These are phyloP conservation scores for Altica lythri DNA, from an alignment of 2,888 invertebrate genomes.

Conservation along the genomic window DNA sequence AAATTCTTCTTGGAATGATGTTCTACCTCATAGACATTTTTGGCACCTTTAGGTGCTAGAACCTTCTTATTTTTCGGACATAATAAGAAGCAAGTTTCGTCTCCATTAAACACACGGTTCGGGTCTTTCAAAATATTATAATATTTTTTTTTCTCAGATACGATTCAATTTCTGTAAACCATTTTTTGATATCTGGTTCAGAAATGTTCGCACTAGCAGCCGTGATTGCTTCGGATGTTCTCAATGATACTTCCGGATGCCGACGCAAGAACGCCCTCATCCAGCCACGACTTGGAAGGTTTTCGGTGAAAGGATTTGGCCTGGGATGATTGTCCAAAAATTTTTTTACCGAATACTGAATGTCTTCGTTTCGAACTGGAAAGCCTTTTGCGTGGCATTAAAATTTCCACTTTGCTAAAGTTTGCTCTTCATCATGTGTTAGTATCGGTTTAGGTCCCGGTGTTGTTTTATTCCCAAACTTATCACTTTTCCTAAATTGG, in stretches of 20 bases:
- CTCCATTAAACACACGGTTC: conserved; percentile 36
- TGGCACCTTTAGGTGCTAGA: conserved; percentile 20
- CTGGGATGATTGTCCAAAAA: conserved; percentile 26
- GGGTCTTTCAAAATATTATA: conserved; percentile 29
- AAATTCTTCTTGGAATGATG: not conserved
- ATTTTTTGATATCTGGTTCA: conserved; percentile 39
- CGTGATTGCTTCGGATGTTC: conserved; percentile 31
- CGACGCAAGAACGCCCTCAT: conserved; percentile 3
- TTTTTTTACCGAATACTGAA: conserved; percentile 24
- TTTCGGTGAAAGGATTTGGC: conserved; percentile 29
- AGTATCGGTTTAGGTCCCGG: too few species aligned
- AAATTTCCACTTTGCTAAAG: not conserved
- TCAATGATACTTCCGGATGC: not conserved
- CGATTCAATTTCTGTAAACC: too few species aligned
- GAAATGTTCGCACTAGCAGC: conserved; percentile 39
- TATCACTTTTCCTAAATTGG: too few species aligned
- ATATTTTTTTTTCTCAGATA: conserved; percentile 13
- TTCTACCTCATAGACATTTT: conserved; percentile 26
- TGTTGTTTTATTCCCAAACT: too few species aligned
- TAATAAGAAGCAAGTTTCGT: conserved; percentile 24
- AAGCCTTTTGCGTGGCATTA: conserved; percentile 24
- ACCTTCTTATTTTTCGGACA: conserved; percentile 28
- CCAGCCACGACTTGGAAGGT: conserved; percentile 20
- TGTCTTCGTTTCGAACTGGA: conserved; percentile 25
- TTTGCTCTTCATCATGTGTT: conserved; percentile 3